Base-by-base conservation (phyloP, 2,113 vertebrate genomes). In the Alces alces region DNA sequence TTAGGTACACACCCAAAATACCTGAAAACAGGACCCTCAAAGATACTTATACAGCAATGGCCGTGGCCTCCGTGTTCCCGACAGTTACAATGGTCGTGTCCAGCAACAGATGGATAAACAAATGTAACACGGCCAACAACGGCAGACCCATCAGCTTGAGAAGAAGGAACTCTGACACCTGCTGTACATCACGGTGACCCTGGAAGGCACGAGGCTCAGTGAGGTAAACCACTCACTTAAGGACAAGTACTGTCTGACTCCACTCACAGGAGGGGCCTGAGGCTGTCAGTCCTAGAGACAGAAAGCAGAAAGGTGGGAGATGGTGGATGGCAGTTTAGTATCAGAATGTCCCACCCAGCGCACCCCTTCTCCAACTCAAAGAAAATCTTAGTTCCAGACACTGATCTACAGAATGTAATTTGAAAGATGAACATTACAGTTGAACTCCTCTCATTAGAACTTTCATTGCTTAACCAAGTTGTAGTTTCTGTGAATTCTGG, bases 111-210 rank as follows among this genome's bases (percentile, higher is more conserved):
- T 12, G 14, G 86, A 28, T 28, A 10, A 28, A 19, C 57, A 21
- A 36, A 36, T 2, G 0, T 14, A 52, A n/a, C 3, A 10, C 0
- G 9, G 2, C 33, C 33, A 7, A 14, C 83, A 43, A 4, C 1
- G 2, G 83, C 33, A 10, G 3, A 2, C 25, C 11, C 25, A 5
- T 25, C 19, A 36, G 60, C 45, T 14, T 36, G 23, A 30, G 12
- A 23, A 33, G 57, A n/a, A 36, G 33, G 55, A 2, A 27, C 33
- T n/a, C 54, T 13, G 89, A 6, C 27, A 3, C 25, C 1, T 17
- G 86, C 61, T 15, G 39, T 14, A 28, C 28, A 1, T 2, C 21
- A 17, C 25, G 3, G 61, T 0, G 61, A 28, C 23, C n/a, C 15
- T 39, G 23, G n/a, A 21, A 54, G 54, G 25, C 54, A 2, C 21